Evolutionary conservation across 1,140 invertebrate genomes (phyloP).

Genomic region (Cydia fagiglandana): DNA sequence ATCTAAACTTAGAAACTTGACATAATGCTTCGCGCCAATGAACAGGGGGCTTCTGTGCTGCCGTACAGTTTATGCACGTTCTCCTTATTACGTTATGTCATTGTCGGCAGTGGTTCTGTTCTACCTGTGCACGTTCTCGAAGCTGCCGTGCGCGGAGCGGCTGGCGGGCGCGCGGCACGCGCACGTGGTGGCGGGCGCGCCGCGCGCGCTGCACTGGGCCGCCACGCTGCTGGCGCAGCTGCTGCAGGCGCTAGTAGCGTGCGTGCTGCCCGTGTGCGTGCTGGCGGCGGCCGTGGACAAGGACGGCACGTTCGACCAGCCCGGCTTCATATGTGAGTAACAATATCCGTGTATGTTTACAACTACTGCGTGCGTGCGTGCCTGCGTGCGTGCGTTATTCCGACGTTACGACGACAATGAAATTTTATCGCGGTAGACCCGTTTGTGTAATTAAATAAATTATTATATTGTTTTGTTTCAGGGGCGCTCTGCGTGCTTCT

Average conservation of each 20-base stretch:
- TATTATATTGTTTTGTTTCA: slow-evolving; percentile 34
- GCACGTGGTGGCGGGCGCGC: slow-evolving; percentile 58
- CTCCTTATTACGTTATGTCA: background rate
- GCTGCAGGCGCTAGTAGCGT: slow-evolving; percentile 37
- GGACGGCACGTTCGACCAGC: slow-evolving; percentile 47
- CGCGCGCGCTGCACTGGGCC: slow-evolving; percentile 51
- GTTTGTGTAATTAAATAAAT: no score
- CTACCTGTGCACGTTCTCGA: slow-evolving; percentile 42
- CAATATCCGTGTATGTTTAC: no score
- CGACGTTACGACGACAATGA: no score
- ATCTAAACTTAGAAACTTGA: no score
- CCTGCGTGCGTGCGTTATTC: slow-evolving; percentile 36
- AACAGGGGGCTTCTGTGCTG: no score
- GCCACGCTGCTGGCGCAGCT: slow-evolving; percentile 38
- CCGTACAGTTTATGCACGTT: no score
- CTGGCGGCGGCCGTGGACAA: slow-evolving; percentile 39
- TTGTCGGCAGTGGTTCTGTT: slow-evolving; percentile 37
- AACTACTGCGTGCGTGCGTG: slow-evolving; percentile 31
- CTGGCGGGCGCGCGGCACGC: slow-evolving; percentile 48
- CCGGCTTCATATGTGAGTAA: slow-evolving; percentile 48
- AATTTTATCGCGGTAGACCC: no score
- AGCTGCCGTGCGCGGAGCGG: slow-evolving; percentile 54
- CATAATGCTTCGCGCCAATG: no score
- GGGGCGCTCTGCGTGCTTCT: slow-evolving; percentile 45
- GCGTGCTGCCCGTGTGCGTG: slow-evolving; percentile 39